A percentile compares a stretch with the other conserved stretches of the same genome.
Conservation (phyloP, 1,140 invertebrate genomes). For the Eupeodes corollae region DNA sequence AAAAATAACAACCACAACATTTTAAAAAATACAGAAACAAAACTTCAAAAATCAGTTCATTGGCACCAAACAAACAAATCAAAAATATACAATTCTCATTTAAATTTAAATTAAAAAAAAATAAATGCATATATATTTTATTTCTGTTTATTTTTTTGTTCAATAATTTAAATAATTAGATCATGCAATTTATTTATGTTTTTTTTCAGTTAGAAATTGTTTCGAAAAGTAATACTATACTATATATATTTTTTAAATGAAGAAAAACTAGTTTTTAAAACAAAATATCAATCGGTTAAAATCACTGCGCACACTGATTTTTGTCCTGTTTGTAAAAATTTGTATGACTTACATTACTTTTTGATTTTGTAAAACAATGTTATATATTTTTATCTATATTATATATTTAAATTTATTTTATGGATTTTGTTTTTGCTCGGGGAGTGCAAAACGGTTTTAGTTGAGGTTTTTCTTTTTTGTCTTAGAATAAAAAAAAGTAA, state of each 20-base stretch:
- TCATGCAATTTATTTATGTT: no score
- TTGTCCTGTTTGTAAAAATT: slow-evolving; percentile 2
- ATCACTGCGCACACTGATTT: not conserved
- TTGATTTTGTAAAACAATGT: no score
- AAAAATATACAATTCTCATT: not conserved
- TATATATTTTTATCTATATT: no score
- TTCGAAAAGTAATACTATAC: not conserved
- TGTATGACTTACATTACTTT: not conserved
- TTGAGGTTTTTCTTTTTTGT: not conserved
- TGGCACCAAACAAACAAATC: not conserved
- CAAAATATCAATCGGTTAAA: not conserved
- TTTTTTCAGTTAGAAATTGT: no score
- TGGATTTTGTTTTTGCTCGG: no score
- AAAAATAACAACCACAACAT: not conserved
- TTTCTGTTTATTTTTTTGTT: not conserved
- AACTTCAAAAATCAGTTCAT: slow-evolving; percentile 2
- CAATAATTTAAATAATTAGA: no score
- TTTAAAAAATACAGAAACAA: not conserved
- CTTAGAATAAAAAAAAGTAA: no score
- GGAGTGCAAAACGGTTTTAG: no score
- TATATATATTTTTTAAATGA: not conserved
- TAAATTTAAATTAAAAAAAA: not conserved
- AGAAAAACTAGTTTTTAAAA: not conserved
- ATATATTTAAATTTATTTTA: no score
- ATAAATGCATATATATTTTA: not conserved